Evolutionary conservation across 2,888 invertebrate genomes (phyloP).

Genomic region (Thera obeliscata): DNA sequence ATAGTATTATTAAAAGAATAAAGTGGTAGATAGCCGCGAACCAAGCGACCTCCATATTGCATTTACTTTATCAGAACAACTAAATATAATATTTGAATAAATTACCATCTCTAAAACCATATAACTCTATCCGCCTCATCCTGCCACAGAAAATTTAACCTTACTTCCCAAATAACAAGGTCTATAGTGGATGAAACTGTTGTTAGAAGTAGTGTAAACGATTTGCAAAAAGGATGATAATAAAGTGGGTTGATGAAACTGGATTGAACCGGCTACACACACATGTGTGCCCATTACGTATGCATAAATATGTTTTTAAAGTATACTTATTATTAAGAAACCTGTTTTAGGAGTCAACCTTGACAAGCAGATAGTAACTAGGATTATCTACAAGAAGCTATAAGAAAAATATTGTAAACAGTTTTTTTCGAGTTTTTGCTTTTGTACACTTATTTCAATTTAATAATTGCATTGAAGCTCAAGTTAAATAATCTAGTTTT

Average conservation of each 20-base stretch:
- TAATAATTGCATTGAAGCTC: too few relatives aligned
- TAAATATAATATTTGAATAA: constrained; percentile 70
- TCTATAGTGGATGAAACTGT: constrained; percentile 27
- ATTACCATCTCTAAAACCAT: constrained; percentile 47
- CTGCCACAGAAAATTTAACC: constrained; percentile 34
- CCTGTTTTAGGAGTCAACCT: constrained; percentile 5
- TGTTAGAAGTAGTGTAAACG: constrained; percentile 51
- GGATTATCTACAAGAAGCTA: background rate
- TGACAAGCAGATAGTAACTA: background rate
- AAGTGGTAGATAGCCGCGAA: constrained; percentile 5
- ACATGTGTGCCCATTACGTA: constrained; percentile 55
- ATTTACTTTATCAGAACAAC: constrained; percentile 67
- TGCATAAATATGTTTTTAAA: constrained; percentile 28
- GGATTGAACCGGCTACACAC: constrained; percentile 58
- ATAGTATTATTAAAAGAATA: constrained; percentile 6
- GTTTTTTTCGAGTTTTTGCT: too few relatives aligned
- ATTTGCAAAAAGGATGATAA: constrained; percentile 77
- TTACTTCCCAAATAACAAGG: constrained; percentile 4
- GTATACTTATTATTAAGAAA: constrained; percentile 8
- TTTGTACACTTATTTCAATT: too few relatives aligned
- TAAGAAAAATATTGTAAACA: background rate
- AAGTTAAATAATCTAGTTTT: too few relatives aligned
- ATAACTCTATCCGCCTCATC: constrained; percentile 42
- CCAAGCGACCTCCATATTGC: constrained; percentile 61
- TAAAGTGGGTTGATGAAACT: constrained; percentile 69